These are phyloP conservation scores for Scaptomyza caliginosa DNA, from an alignment of 2,888 invertebrate species.

Conservation along the genomic window DNA sequence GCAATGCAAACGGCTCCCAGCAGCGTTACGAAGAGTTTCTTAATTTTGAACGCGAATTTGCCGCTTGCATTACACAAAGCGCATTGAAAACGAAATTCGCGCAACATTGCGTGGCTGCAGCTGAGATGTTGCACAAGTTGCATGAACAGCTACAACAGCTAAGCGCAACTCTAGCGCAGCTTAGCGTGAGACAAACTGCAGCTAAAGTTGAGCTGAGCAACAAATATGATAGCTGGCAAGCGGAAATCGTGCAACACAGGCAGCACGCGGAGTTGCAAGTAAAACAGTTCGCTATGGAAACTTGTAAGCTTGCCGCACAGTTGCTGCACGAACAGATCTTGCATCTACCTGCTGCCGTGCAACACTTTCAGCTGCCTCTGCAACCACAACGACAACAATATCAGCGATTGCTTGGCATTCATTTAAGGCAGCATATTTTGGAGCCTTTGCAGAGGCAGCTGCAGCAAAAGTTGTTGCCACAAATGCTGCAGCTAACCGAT, in stretches of 20 bases:
- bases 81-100: conserved; percentile 99
- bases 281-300: conserved; percentile 95
- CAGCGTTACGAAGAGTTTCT: conserved; percentile 98
- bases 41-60: conserved; percentile 98
- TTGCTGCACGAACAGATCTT: conserved; percentile 98
- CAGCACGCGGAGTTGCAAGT: conserved; percentile 96
- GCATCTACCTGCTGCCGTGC: conserved; percentile 94
- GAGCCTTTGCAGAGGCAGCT: conserved; percentile 92
- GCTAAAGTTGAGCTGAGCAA: conserved; percentile 89
- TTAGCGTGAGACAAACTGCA: conserved; percentile 86
- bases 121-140: conserved; percentile 90
- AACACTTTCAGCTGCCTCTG: conserved; percentile 94
- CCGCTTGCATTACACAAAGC: conserved; percentile 97
- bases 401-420: conserved; percentile 94
- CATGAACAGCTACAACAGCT: conserved; percentile 88
- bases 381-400: conserved; percentile 93
- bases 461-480: conserved; percentile 89
- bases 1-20: conserved; percentile 88
- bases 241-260: conserved; percentile 91
- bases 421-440: conserved; percentile 94
- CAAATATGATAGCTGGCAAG: conserved; percentile 92
- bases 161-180: conserved; percentile 86
- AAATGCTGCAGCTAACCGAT: conserved; percentile 89
- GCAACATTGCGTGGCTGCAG: conserved; percentile 97
- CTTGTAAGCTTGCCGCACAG: conserved; percentile 93